These are phyloP conservation scores for Petrolisthes cinctipes DNA, from an alignment of 2,888 invertebrate genomes.

Conservation along the genomic window DNA sequence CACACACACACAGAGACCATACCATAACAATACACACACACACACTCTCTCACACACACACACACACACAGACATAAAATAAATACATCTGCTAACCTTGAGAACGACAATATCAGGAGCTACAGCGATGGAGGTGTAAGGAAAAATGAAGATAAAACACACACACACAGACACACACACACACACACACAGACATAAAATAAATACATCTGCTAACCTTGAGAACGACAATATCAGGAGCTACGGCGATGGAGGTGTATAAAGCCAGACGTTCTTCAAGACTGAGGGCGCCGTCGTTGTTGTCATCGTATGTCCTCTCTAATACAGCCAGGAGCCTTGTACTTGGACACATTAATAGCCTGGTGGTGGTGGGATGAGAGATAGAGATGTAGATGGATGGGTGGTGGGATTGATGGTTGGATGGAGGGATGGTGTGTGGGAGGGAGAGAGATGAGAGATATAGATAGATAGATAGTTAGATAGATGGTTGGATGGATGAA, in stretches of 20 bases:
- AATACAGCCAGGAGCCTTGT: slow-evolving; percentile 43
- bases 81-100: slow-evolving; percentile 56
- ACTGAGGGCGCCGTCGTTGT: slow-evolving; percentile 44
- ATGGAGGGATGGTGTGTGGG: no score
- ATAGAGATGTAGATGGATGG: no score
- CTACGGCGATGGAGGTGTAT: slow-evolving; percentile 47
- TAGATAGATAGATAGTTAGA: no score
- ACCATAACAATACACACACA: no score
- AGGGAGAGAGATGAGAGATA: no score
- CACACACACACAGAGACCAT: no score
- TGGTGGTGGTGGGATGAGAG: no score
- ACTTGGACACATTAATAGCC: slow-evolving; percentile 59
- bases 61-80: background rate
- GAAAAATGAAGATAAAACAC: no score
- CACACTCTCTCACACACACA: no score
- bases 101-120: slow-evolving; percentile 57
- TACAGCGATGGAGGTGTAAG: slow-evolving; percentile 47
- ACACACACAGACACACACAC: no score
- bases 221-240: slow-evolving; percentile 54
- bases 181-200: background rate
- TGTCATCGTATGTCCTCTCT: slow-evolving; percentile 52
- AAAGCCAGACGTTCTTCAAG: slow-evolving; percentile 45
- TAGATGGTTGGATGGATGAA: no score
- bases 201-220: slow-evolving; percentile 56
- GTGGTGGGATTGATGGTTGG: no score